These are phyloP conservation scores for Drosophila neocordata DNA, from an alignment of 1,140 invertebrate genomes.

Conservation along the genomic window DNA sequence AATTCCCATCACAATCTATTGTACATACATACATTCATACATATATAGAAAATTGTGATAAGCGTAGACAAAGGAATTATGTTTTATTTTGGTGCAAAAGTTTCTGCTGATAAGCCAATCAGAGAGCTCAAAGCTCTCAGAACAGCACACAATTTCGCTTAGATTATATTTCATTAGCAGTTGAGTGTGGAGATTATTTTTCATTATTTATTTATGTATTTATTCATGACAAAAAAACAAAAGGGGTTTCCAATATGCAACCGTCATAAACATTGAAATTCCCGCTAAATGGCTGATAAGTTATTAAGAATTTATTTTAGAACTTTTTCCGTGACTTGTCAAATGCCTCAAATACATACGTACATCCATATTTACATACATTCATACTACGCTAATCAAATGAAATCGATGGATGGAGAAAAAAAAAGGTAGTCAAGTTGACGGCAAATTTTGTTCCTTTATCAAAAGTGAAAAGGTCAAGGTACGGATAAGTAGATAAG, in stretches of 20 bases:
- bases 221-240: neutral
- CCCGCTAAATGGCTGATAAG: conserved; percentile 45
- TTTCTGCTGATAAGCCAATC: conserved; percentile 22
- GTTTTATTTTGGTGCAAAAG: conserved; percentile 37
- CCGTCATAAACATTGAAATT: conserved; percentile 44
- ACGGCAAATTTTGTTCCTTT: conserved; percentile 15
- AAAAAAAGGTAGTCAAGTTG: neutral
- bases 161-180: conserved; percentile 11
- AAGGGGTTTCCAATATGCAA: conserved; percentile 43
- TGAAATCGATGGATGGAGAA: neutral
- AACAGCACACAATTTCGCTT: conserved; percentile 21
- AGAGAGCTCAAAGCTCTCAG: conserved; percentile 7
- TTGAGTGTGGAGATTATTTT: conserved; percentile 3
- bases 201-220: conserved; percentile 35
- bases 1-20: neutral
- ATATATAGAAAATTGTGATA: conserved; percentile 19
- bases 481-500: conserved; percentile 59
- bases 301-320: conserved; percentile 26
- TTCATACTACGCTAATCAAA: conserved; percentile 5
- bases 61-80: conserved; percentile 45
- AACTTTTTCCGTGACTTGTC: neutral
- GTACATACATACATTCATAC: neutral
- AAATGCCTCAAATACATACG: neutral
- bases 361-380: neutral
- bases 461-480: conserved; percentile 55